Percentiles rank a stretch among this genome's conserved stretches.
These are phyloP conservation scores for Zalophus californianus DNA, from an alignment of 2,797 vertebrate genomes.

Conservation along the genomic window DNA sequence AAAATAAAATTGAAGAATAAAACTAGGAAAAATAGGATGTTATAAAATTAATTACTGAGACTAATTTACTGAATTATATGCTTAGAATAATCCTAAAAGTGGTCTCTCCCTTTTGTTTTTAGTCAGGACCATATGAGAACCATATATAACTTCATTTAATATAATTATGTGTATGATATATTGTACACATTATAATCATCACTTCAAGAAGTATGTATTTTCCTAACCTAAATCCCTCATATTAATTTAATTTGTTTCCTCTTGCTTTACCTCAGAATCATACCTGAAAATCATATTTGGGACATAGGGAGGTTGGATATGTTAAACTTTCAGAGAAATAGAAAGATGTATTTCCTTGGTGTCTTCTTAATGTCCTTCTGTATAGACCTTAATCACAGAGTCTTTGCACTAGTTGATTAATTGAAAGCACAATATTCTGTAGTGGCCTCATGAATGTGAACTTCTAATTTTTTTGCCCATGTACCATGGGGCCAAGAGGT, in stretches of 20 bases:
- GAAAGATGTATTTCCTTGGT: not conserved
- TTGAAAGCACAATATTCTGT: not conserved
- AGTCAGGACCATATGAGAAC: not conserved
- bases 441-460: not conserved
- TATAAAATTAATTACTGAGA: slow-evolving; percentile 26
- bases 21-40: slow-evolving; percentile 11
- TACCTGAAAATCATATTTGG: slow-evolving; percentile 18
- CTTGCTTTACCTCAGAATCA: not conserved
- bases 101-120: not conserved
- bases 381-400: not conserved
- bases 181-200: not conserved
- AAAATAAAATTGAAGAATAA: slow-evolving; percentile 30
- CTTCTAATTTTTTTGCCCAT: not conserved
- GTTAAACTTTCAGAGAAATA: not conserved
- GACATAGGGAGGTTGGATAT: not conserved
- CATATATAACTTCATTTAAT: not conserved
- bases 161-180: not conserved
- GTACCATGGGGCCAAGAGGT: not conserved
- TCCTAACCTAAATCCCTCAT: not conserved
- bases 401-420: not conserved
- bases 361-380: not conserved
- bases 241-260: slow-evolving; percentile 28
- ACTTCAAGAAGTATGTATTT: slow-evolving; percentile 40
- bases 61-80: not conserved
- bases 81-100: slow-evolving; percentile 17